Base-by-base conservation (phyloP, 2,797 vertebrate species). In the Karalla daura region DNA sequence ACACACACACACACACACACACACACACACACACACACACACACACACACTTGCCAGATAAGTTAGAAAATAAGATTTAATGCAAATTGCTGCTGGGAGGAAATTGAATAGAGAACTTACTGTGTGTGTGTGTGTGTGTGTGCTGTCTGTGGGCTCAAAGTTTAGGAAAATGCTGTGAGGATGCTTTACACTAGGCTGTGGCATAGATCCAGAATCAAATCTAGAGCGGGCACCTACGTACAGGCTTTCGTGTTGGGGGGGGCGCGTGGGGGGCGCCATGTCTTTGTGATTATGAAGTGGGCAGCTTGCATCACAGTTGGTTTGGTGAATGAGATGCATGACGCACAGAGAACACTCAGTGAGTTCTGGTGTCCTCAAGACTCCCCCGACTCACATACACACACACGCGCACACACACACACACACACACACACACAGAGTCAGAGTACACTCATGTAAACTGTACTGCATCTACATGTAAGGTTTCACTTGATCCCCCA, bases 291-390 rank as follows among this genome's bases (percentile, higher is more conserved):
- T 70, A 68, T n/a, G 7, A 58, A 83, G 66, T 64, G 65, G 70
- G 70, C 62, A 53, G 80, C 68, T 77, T 60, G 55, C 63, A 76
- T 71, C 78, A 68, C 74, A 63, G 62, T 70, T 55, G 46, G 52
- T 84, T 70, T 62, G 68, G 23, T 49, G 33, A 71, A 75, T 62
- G 59, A 43, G 45, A 67, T 2, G 24, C 67, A 39, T 1, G 7
- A 68, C 41, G 7, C 72, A 56, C 61, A 67, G 78, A 15, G 44
- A 56, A 49, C 17, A 44, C 10, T 70, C 62, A 18, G 47, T n/a
- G 28, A 55, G 39, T 41, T 61, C 46, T 69, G 65, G 41, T 45
- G 66, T 69, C 63, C 43, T 63, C 2, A 62, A 52, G 24, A n/a
- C n/a, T n/a, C n/a, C n/a, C 20, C 2, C 14, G 11, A 4, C 9